Conservation (phyloP, 2,888 invertebrate species). For the Lepidocyrtinus sp. region DNA sequence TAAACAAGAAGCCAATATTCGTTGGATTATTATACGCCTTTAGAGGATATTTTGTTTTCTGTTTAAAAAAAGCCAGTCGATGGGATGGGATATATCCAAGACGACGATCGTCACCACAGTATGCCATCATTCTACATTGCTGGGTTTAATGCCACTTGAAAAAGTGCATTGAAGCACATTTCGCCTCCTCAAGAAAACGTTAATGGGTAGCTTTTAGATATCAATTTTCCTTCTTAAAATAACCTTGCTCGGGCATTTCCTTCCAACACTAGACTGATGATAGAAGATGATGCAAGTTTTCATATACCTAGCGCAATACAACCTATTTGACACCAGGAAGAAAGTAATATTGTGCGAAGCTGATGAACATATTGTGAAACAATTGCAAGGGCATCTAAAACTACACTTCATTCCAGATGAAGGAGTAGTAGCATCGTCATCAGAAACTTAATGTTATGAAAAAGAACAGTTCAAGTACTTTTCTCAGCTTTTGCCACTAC, state of each 20-base stretch:
- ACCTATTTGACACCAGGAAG: neutral
- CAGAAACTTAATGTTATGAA: slow-evolving; percentile 9
- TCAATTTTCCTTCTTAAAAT: slow-evolving; percentile 1
- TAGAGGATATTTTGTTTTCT: slow-evolving; percentile 3
- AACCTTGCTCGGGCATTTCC: neutral
- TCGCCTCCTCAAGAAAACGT: neutral
- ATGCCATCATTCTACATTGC: neutral
- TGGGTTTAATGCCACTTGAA: slow-evolving; percentile 42
- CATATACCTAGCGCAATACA: neutral
- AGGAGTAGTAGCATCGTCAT: neutral
- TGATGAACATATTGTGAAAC: slow-evolving; percentile 11
- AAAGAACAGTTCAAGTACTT: neutral
- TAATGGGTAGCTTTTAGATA: neutral
- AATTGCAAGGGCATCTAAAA: neutral
- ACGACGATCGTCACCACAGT: neutral
- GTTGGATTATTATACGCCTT: slow-evolving; percentile 47
- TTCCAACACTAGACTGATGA: neutral
- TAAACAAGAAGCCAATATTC: slow-evolving; percentile 37
- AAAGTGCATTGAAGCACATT: slow-evolving; percentile 29
- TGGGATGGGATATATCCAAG: neutral
- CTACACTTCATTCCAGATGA: neutral
- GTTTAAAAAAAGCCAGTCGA: neutral
- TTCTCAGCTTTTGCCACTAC: neutral
- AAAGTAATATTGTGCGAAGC: neutral
- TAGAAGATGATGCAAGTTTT: slow-evolving; percentile 9